Base-by-base conservation (phyloP, 1,140 invertebrate species). In the Branchinecta lindahli region DNA sequence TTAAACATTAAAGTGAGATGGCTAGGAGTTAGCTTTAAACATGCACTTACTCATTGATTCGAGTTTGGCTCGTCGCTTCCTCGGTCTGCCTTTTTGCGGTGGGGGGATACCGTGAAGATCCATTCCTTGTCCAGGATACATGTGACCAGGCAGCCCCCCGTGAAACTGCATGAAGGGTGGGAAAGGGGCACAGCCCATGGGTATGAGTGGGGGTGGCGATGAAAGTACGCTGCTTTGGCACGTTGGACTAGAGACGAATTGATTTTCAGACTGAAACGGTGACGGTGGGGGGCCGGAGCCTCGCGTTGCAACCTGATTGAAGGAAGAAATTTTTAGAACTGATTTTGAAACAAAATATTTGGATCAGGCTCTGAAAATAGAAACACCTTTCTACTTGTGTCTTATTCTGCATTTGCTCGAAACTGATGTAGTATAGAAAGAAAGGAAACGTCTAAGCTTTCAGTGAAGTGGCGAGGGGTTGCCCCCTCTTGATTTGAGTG, bases 31-130 rank as follows among this genome's bases (percentile, higher is more conserved):
- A 33, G 33, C 33, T 33, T 33, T 33, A 33, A 33, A 33, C 1
- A 33, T 33, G 18, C 12, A 61, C 52, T 12, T 61, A 61, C 52
- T 72, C 66, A 77, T 75, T 6, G 77, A 68, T 12, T 74, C 74
- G 8, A 75, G 74, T 68, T 74, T 74, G 12, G 46, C 73, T 72
- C 74, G 79, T 75, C 79, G 68, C 68, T 80, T 81, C 69, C 79
- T 74, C 4, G 79, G 78, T 52, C 81, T 72, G 20, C 80, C 80
- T 74, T 82, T 81, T 68, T 80, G 79, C 10, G 77, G 77, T 7
- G 75, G 73, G 8, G 77, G 78, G 18, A 79, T 77, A 10, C 78
- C 78, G 72, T 80, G 79, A 72, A 78, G 80, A 70, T 61, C 18
- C 52, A 61, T 1, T 20, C 12, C 18, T 15, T 12, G 12, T 15